phyloP scores from a whole-genome alignment of 2,888 invertebrate species.

The Athalia rosae region DNA sequence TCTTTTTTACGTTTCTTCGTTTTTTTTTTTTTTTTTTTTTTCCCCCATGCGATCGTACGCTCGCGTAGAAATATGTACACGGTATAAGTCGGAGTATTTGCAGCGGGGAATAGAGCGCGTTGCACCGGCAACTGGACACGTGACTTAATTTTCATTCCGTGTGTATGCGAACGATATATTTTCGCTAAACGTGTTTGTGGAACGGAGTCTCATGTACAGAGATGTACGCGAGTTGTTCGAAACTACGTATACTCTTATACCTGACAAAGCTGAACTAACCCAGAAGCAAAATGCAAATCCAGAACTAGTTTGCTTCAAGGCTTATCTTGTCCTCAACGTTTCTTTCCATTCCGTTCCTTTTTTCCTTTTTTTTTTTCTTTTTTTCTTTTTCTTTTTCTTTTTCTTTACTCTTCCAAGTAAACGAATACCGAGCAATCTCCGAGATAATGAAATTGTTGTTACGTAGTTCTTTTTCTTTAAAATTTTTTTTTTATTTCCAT shows the following conservation, averaged over 20 bases:
- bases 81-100: background rate
- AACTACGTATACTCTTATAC: background rate
- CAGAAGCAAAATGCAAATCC: conserved; percentile 53
- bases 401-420: background rate
- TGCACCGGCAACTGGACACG: conserved; percentile 27
- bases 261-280: conserved; percentile 47
- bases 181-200: conserved; percentile 35
- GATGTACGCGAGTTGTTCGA: conserved; percentile 15
- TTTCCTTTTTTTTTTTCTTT: conserved; percentile 4
- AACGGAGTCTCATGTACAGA: too few species aligned
- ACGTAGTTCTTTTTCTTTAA: background rate
- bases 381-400: conserved; percentile 2
- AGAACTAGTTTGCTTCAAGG: conserved; percentile 45
- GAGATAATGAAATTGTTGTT: background rate
- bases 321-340: conserved; percentile 22
- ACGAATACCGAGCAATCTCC: background rate
- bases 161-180: conserved; percentile 30
- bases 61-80: background rate
- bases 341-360: background rate
- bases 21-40: too few species aligned
- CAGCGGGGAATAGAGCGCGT: background rate
- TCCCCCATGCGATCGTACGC: background rate
- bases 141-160: conserved; percentile 41
- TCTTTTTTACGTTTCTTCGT: too few species aligned
- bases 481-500: background rate